These are phyloP conservation scores for Cheilosia grossa DNA, from an alignment of 2,888 invertebrate genomes.

Conservation along the genomic window DNA sequence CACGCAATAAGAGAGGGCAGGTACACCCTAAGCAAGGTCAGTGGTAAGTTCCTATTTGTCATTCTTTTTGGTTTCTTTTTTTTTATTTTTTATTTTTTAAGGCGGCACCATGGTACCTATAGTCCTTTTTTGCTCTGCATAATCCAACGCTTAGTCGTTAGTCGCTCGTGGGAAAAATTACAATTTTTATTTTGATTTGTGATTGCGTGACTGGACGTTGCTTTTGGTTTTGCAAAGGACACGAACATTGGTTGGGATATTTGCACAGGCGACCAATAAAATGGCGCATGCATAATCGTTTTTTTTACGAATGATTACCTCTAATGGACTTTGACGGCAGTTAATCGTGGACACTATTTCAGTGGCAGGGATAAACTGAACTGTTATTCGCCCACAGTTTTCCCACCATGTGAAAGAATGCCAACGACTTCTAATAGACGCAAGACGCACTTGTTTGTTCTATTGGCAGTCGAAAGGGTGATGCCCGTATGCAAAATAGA, in stretches of 20 bases:
- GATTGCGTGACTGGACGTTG: constrained; percentile 32
- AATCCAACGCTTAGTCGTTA: constrained; percentile 27
- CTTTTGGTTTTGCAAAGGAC: constrained; percentile 16
- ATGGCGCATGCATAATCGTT: constrained; percentile 5
- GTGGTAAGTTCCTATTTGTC: neutral
- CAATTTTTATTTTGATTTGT: constrained; percentile 38
- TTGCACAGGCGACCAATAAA: constrained; percentile 1
- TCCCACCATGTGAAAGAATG: too few species aligned
- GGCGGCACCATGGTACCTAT: neutral
- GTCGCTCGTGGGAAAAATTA: constrained; percentile 35
- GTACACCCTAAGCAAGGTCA: constrained; percentile 6
- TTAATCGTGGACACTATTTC: too few species aligned
- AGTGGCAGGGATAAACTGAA: too few species aligned
- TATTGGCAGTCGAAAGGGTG: too few species aligned
- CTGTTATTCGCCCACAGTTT: too few species aligned
- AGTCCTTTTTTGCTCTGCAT: neutral
- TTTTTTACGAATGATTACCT: neutral
- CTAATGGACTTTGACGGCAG: neutral
- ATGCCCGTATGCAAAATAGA: too few species aligned
- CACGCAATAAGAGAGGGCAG: constrained; percentile 23
- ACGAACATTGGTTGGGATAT: constrained; percentile 12
- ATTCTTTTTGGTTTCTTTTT: neutral
- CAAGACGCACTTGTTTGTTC: too few species aligned
- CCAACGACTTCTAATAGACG: too few species aligned
- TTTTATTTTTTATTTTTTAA: neutral